phyloP scores from a whole-genome alignment of 2,797 vertebrate species.

The Halcyon chelicuti region DNA sequence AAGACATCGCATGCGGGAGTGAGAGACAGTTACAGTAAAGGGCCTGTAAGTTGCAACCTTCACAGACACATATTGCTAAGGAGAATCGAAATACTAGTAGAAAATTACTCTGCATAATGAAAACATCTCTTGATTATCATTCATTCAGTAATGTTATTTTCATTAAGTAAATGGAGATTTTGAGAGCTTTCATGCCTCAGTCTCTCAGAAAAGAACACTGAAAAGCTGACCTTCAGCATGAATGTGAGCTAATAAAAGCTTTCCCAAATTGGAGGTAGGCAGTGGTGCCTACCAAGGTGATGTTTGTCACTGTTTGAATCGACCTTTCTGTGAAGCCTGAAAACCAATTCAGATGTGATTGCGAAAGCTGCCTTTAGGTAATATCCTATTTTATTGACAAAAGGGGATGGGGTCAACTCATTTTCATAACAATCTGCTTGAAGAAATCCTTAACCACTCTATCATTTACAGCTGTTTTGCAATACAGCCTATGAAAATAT shows the following conservation, averaged over 20 bases:
- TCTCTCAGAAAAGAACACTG: conserved; percentile 26
- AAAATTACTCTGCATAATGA: conserved; percentile 66
- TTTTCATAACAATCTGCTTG: conserved; percentile 65
- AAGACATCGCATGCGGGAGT: neutral
- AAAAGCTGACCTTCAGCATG: conserved; percentile 54
- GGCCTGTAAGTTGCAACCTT: neutral
- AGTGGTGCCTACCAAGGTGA: conserved; percentile 29
- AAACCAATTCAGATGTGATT: conserved; percentile 61
- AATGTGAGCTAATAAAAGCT: conserved; percentile 64
- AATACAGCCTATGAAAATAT: conserved; percentile 4
- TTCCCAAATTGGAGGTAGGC: conserved; percentile 52
- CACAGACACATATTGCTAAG: conserved; percentile 11
- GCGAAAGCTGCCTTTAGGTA: conserved; percentile 45
- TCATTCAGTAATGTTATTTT: conserved; percentile 72
- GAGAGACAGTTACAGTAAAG: neutral
- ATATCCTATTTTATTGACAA: conserved; percentile 69
- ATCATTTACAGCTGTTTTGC: conserved; percentile 39
- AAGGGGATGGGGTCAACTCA: conserved; percentile 46
- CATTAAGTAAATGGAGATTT: conserved; percentile 70
- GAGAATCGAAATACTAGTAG: conserved; percentile 28
- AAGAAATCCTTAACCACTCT: conserved; percentile 45
- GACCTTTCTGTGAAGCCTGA: conserved; percentile 59
- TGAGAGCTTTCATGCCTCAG: conserved; percentile 60
- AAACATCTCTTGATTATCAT: conserved; percentile 69
- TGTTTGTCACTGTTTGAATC: conserved; percentile 56